phyloP scores from a whole-genome alignment of 2,797 vertebrate species.

The Tinamus major region DNA sequence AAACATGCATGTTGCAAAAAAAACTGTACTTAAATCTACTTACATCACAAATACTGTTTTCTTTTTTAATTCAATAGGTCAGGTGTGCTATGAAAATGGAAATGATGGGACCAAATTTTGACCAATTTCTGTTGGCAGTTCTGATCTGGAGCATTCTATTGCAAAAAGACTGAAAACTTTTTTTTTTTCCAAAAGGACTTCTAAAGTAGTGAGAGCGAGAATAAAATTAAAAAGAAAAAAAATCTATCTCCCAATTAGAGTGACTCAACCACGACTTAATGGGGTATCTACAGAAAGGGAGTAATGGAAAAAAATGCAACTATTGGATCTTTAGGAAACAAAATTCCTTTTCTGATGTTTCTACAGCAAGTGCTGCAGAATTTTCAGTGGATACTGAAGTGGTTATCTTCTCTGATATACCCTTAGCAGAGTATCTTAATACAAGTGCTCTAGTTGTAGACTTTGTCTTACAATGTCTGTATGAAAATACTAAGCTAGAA shows the following conservation, averaged over 20 bases:
- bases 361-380: neutral
- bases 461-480: neutral
- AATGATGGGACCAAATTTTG: neutral
- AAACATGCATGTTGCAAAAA: neutral
- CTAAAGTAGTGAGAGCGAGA: neutral
- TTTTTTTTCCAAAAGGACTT: neutral
- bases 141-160: neutral
- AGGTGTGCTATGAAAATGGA: neutral
- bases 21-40: neutral
- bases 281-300: neutral
- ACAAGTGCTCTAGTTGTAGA: neutral
- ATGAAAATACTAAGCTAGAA: neutral
- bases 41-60: neutral
- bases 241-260: neutral
- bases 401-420: neutral
- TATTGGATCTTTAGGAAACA: neutral
- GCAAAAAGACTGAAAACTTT: neutral
- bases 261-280: neutral
- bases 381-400: neutral
- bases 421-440: neutral
- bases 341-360: neutral
- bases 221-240: neutral
- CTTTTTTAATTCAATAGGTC: neutral
- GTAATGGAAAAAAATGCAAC: neutral
- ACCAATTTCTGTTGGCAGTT: neutral